These are phyloP conservation scores for Charadrius vociferus DNA, from an alignment of 2,113 vertebrate genomes.

Conservation along the genomic window DNA sequence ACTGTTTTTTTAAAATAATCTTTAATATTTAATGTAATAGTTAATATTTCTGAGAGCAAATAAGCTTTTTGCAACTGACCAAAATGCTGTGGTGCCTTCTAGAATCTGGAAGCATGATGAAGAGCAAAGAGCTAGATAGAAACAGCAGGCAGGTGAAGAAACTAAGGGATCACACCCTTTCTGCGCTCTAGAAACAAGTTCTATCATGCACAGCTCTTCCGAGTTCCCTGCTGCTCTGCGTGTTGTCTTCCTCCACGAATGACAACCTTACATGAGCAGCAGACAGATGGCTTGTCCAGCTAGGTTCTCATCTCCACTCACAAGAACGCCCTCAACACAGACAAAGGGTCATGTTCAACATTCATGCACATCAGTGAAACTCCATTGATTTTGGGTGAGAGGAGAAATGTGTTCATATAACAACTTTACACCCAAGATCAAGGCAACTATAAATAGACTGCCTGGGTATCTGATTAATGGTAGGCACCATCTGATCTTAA, in stretches of 20 bases:
- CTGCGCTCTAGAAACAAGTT: background rate
- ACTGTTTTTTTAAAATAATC: background rate
- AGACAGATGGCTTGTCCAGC: background rate
- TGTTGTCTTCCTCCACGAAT: background rate
- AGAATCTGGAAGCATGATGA: background rate
- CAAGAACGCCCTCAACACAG: background rate
- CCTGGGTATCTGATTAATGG: background rate
- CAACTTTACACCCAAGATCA: background rate
- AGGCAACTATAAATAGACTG: background rate
- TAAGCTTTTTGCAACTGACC: background rate
- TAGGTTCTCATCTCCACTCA: background rate
- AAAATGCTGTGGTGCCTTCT: background rate
- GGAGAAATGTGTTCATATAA: background rate
- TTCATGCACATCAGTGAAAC: background rate
- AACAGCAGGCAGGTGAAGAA: background rate
- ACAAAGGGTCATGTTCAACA: background rate
- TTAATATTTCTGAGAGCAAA: background rate
- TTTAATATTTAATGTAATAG: background rate
- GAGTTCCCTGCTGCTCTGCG: background rate
- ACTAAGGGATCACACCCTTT: background rate
- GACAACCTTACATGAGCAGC: background rate
- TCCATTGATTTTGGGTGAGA: background rate
- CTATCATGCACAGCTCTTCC: background rate
- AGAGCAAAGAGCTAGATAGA: background rate
- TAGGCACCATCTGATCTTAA: conserved; percentile 41